A percentile compares a stretch with the other conserved stretches of the same genome.
Evolutionary conservation across 2,888 invertebrate species (phyloP).

Genomic region (Portevinia maculata): DNA sequence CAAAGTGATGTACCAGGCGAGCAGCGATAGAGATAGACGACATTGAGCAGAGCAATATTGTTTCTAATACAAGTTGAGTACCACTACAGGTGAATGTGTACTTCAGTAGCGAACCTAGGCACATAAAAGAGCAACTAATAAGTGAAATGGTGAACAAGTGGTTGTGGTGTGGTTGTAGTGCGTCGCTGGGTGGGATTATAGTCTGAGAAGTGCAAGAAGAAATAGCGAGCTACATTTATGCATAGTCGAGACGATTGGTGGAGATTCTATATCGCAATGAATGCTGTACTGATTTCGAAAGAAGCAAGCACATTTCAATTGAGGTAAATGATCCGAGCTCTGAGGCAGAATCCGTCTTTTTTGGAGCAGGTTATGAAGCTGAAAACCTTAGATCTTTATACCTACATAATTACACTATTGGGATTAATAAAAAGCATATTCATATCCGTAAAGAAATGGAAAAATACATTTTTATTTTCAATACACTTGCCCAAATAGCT

Average conservation of each 20-base stretch:
- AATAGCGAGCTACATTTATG: constrained; percentile 8
- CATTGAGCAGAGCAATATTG: constrained; percentile 1
- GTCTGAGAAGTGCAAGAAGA: neutral
- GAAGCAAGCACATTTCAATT: constrained; percentile 40
- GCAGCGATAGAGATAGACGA: constrained; percentile 15
- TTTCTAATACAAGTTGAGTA: constrained; percentile 2
- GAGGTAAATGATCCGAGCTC: neutral
- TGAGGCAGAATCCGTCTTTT: neutral
- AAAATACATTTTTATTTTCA: too few relatives aligned
- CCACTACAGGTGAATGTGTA: constrained; percentile 12
- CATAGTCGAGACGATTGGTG: constrained; percentile 6
- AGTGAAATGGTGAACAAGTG: constrained; percentile 10
- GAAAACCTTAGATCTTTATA: too few relatives aligned
- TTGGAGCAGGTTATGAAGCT: neutral
- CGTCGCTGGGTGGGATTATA: neutral
- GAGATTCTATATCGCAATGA: constrained; percentile 3
- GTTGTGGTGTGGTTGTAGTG: neutral
- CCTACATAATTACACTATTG: too few relatives aligned
- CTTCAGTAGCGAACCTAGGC: neutral
- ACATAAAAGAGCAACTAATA: neutral
- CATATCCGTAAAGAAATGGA: too few relatives aligned
- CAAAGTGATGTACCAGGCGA: constrained; percentile 40
- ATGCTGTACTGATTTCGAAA: constrained; percentile 18
- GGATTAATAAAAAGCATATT: too few relatives aligned
- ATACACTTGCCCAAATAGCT: too few relatives aligned